Percentiles rank a stretch among this genome's conserved stretches.
phyloP scores from a whole-genome alignment of 2,113 vertebrate species.

The Rhinoptilus africanus region DNA sequence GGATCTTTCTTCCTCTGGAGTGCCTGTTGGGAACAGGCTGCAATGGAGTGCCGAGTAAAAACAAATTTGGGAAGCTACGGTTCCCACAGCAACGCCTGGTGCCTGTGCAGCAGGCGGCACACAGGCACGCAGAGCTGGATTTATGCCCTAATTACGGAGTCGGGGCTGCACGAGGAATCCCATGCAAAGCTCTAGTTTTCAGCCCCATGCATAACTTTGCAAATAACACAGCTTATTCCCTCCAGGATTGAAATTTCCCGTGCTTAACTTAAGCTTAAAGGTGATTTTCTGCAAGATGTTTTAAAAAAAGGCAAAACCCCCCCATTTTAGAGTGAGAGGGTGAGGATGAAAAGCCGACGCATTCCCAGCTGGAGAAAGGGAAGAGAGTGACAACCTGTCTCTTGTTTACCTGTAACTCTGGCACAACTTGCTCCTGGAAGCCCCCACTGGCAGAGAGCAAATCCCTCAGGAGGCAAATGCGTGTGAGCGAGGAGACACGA shows the following conservation, averaged over 20 bases:
- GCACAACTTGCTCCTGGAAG: not conserved
- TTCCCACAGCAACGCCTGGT: constrained; percentile 44
- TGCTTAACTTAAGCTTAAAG: not conserved
- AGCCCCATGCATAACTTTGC: not conserved
- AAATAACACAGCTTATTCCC: not conserved
- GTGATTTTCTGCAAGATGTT: not conserved
- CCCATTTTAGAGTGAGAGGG: not conserved
- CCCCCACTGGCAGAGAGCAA: not conserved
- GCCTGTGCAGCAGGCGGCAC: not conserved
- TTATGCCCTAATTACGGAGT: constrained; percentile 7
- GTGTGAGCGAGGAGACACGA: not conserved
- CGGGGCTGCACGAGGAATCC: not conserved
- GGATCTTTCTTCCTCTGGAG: not conserved
- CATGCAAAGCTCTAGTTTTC: not conserved
- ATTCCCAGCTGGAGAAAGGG: rapidly evolving
- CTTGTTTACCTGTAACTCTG: not conserved
- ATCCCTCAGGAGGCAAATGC: not conserved
- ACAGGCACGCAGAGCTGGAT: not conserved
- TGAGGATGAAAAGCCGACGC: not conserved
- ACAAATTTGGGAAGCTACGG: constrained; percentile 5
- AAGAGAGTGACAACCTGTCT: not conserved
- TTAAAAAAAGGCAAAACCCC: not conserved
- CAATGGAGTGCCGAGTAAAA: not conserved
- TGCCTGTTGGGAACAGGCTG: not conserved
- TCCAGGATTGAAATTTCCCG: not conserved